These are phyloP conservation scores for Psix sp. DNA, from an alignment of 1,140 invertebrate genomes.

Conservation along the genomic window DNA sequence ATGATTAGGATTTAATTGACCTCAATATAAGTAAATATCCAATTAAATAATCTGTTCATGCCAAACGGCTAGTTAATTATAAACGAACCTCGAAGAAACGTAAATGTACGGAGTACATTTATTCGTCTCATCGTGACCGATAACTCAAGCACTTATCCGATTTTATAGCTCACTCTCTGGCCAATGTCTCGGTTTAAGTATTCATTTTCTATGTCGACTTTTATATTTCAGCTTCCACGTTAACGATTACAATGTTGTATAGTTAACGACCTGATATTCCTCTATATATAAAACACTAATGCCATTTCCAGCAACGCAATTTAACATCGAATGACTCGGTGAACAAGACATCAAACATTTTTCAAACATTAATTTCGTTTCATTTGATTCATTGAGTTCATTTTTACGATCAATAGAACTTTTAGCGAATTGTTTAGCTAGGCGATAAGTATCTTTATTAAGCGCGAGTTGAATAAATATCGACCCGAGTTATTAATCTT, in stretches of 20 bases:
- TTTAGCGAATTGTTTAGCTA: slow-evolving; percentile 15
- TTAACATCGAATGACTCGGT: too few relatives aligned
- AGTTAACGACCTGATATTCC: slow-evolving; percentile 12
- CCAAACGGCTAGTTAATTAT: slow-evolving; percentile 10
- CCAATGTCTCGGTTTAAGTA: slow-evolving; percentile 32
- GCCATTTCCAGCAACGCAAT: too few relatives aligned
- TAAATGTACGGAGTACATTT: slow-evolving; percentile 15
- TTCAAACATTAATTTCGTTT: too few relatives aligned
- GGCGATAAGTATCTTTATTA: slow-evolving; percentile 41
- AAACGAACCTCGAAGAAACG: slow-evolving; percentile 7
- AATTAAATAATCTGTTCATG: slow-evolving; percentile 5
- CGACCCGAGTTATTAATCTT: slow-evolving; percentile 47
- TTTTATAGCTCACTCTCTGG: slow-evolving; percentile 31
- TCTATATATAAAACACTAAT: slow-evolving; percentile 23
- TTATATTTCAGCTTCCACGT: slow-evolving; percentile 23
- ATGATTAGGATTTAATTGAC: too few relatives aligned
- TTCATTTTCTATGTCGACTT: slow-evolving; percentile 34
- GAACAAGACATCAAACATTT: too few relatives aligned
- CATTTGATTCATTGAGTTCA: too few relatives aligned
- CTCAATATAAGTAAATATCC: too few relatives aligned
- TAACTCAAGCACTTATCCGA: slow-evolving; percentile 32
- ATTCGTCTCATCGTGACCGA: slow-evolving; percentile 42
- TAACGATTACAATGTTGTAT: slow-evolving; percentile 22
- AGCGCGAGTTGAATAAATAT: slow-evolving; percentile 37
- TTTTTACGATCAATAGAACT: too few relatives aligned